phyloP scores from a whole-genome alignment of 2,888 invertebrate genomes.

The Rambutsinella grinnellia region DNA sequence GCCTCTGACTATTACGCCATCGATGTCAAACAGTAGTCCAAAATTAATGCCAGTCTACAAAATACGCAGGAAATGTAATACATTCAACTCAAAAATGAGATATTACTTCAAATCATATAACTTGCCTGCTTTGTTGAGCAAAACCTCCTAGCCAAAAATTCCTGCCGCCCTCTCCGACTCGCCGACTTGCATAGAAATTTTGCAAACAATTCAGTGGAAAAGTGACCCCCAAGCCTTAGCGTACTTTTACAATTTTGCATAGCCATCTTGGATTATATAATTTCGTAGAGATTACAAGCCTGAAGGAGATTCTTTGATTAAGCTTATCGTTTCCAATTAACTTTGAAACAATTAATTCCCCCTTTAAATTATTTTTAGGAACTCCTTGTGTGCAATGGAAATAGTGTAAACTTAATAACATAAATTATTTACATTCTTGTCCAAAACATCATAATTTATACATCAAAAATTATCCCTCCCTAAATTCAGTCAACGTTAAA shows the following conservation, averaged over 20 bases:
- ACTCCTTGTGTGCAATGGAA: no score
- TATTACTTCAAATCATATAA: not conserved
- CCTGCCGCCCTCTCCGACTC: no score
- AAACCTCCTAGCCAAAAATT: conserved; percentile 5
- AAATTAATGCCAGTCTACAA: conserved; percentile 68
- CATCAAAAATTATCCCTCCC: no score
- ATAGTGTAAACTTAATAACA: no score
- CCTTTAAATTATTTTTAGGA: no score
- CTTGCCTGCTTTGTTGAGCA: conserved; percentile 41
- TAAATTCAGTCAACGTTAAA: conserved; percentile 10
- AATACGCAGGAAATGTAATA: not conserved
- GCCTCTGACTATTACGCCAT: conserved; percentile 77
- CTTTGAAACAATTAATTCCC: no score
- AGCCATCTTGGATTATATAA: no score
- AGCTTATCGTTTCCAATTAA: no score
- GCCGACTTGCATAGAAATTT: not conserved
- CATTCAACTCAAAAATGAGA: not conserved
- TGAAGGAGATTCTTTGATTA: no score
- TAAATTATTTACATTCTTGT: no score
- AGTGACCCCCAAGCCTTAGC: conserved; percentile 25
- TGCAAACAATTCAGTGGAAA: conserved; percentile 18
- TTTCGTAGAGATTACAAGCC: no score
- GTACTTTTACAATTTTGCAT: conserved; percentile 34
- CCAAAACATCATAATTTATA: no score
- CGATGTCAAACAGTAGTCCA: conserved; percentile 78